Percentiles rank a stretch among this genome's conserved stretches.
phyloP scores from a whole-genome alignment of 2,113 vertebrate species.

The Saccopteryx leptura region DNA sequence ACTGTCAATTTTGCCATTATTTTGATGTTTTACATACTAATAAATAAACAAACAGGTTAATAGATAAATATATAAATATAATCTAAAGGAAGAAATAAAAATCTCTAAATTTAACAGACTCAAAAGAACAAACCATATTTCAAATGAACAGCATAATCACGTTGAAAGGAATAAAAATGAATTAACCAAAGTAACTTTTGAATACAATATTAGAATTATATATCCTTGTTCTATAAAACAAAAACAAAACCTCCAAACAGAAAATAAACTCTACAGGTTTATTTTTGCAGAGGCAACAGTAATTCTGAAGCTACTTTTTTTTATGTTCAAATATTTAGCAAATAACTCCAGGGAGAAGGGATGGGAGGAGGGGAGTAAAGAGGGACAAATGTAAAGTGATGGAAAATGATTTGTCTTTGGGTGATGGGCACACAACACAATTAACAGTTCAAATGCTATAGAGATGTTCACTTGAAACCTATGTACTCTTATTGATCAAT shows the following conservation, averaged over 20 bases:
- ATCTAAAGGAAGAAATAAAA: not conserved
- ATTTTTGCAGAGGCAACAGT: not conserved
- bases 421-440: too few relatives aligned
- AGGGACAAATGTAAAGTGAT: too few relatives aligned
- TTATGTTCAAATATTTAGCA: not conserved
- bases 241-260: not conserved
- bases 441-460: too few relatives aligned
- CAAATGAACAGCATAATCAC: slow-evolving; percentile 1
- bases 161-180: not conserved
- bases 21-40: not conserved
- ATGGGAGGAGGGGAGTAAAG: too few relatives aligned
- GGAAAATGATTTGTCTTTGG: too few relatives aligned
- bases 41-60: not conserved
- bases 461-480: too few relatives aligned
- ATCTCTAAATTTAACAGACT: not conserved
- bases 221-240: not conserved
- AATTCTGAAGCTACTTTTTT: not conserved
- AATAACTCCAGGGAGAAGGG: too few relatives aligned
- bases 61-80: not conserved
- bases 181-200: not conserved
- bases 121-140: not conserved
- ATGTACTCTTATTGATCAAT: too few relatives aligned
- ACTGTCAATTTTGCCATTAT: not conserved
- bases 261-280: not conserved
- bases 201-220: not conserved